Evolutionary conservation across 2,888 invertebrate species (phyloP).

Genomic region (Chymomyza amoena): DNA sequence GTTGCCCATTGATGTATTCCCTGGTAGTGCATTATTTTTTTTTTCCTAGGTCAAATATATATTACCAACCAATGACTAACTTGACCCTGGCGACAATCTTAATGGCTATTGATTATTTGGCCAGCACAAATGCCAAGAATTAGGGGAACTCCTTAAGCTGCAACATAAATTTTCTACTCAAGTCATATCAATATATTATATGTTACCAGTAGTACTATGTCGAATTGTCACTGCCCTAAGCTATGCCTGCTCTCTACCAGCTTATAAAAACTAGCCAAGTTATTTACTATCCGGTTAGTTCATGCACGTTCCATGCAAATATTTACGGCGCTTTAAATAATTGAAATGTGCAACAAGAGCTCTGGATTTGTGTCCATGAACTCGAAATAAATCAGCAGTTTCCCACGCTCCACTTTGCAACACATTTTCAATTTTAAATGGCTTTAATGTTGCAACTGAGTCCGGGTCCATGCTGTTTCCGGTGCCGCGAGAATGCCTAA

Average conservation of each 20-base stretch:
- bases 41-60: background rate
- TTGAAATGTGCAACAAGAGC: background rate
- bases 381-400: slow-evolving; percentile 61
- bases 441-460: slow-evolving; percentile 77
- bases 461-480: slow-evolving; percentile 77
- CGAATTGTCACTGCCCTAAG: background rate
- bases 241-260: background rate
- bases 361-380: slow-evolving; percentile 3
- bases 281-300: background rate
- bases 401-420: slow-evolving; percentile 30
- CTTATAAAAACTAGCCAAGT: background rate
- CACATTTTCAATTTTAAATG: background rate
- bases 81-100: background rate
- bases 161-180: background rate
- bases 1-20: slow-evolving; percentile 28
- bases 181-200: background rate
- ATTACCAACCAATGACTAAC: background rate
- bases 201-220: background rate
- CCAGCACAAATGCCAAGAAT: too few relatives aligned
- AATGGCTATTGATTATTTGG: background rate
- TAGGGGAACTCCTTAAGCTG: background rate
- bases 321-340: slow-evolving; percentile 9
- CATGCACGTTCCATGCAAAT: background rate
- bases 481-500: slow-evolving; percentile 82
- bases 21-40: background rate